These are phyloP conservation scores for Syrrhaptes paradoxus DNA, from an alignment of 2,113 vertebrate species.

Conservation along the genomic window DNA sequence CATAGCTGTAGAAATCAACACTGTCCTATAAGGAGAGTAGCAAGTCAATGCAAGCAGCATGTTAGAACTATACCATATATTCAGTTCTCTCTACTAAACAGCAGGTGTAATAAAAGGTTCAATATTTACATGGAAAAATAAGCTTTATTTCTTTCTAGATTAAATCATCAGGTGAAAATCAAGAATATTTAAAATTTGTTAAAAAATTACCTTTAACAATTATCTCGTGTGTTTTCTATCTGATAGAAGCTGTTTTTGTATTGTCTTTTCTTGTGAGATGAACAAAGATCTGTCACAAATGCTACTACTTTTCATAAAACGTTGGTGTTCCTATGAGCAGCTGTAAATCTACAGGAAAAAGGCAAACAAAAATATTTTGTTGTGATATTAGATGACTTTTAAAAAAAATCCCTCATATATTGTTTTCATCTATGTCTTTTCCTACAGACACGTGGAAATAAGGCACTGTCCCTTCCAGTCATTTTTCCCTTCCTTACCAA, in stretches of 20 bases:
- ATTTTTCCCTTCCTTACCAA: neutral
- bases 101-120: neutral
- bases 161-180: neutral
- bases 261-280: neutral
- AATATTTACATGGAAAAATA: neutral
- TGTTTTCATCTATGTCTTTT: neutral
- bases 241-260: neutral
- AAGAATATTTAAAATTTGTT: neutral
- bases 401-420: neutral
- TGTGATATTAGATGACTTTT: neutral
- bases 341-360: neutral
- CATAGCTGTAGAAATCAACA: neutral
- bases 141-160: neutral
- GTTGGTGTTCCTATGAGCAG: neutral
- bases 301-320: neutral
- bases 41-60: neutral
- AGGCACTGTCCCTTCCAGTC: neutral
- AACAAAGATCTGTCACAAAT: neutral
- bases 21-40: neutral
- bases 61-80: neutral
- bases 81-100: neutral
- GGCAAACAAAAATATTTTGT: neutral
- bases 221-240: neutral
- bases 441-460: neutral
- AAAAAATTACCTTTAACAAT: neutral